These are phyloP conservation scores for Actinernus sp. DNA, from an alignment of 92 coral and sea anemone genomes.

Conservation along the genomic window DNA sequence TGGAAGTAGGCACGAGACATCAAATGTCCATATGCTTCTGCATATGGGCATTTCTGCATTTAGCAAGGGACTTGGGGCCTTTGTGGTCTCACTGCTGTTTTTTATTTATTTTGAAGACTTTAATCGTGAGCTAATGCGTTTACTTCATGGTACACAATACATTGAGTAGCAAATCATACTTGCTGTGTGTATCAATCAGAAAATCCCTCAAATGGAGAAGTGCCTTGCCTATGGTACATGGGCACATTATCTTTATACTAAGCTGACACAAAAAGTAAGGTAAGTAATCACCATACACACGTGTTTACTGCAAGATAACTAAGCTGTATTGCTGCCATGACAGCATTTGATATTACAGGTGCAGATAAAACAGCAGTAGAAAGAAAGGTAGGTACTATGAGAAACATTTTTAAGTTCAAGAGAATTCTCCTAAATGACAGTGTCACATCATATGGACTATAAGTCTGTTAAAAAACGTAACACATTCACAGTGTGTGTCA, in stretches of 20 bases:
- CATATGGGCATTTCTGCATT: too few relatives aligned
- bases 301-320: constrained; percentile 25
- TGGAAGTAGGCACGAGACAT: constrained; percentile 36
- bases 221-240: constrained; percentile 37
- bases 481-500: background rate
- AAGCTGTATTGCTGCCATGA: constrained; percentile 32
- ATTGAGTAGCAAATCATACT: constrained; percentile 24
- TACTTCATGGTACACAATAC: constrained; percentile 50
- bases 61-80: too few relatives aligned
- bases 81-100: constrained; percentile 41
- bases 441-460: too few relatives aligned
- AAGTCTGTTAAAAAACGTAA: too few relatives aligned
- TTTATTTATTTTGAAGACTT: constrained; percentile 44
- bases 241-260: constrained; percentile 23
- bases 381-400: constrained; percentile 35
- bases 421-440: constrained; percentile 18
- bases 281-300: constrained; percentile 22
- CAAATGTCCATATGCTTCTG: constrained; percentile 42
- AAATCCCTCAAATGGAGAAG: constrained; percentile 36
- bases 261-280: constrained; percentile 25
- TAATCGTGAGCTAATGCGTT: constrained; percentile 23
- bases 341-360: constrained; percentile 16
- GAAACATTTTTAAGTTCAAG: constrained; percentile 41
- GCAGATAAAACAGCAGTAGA: constrained; percentile 38
- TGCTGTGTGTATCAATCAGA: constrained; percentile 48